Evolutionary conservation across 1,140 invertebrate genomes (phyloP).

Genomic region (Sipha flava): DNA sequence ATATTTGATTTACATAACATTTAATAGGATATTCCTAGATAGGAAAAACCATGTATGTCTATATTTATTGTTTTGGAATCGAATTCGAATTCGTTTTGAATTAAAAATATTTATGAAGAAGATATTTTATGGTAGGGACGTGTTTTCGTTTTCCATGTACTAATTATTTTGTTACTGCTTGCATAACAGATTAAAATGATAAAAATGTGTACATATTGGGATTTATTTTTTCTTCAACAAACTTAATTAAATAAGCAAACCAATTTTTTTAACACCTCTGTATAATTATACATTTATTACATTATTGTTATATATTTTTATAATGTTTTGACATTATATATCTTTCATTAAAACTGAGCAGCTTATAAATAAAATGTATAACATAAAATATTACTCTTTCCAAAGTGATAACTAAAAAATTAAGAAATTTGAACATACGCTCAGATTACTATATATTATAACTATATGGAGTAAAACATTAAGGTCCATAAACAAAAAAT

Average conservation of each 20-base stretch:
- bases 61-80: too few relatives aligned
- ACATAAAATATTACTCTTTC: not conserved
- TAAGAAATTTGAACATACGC: not conserved
- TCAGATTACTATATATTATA: too few relatives aligned
- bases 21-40: too few relatives aligned
- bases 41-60: too few relatives aligned
- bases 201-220: not conserved
- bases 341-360: not conserved
- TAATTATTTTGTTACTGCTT: too few relatives aligned
- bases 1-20: too few relatives aligned
- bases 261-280: not conserved
- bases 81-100: too few relatives aligned
- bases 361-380: not conserved
- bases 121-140: too few relatives aligned
- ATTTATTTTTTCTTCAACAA: not conserved
- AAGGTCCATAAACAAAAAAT: too few relatives aligned
- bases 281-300: not conserved
- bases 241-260: not conserved
- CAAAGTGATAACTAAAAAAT: not conserved
- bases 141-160: too few relatives aligned
- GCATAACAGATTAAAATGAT: not conserved
- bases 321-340: not conserved
- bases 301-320: not conserved
- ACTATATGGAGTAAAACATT: too few relatives aligned
- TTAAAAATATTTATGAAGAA: too few relatives aligned